Conservation (phyloP, 2,113 vertebrate species). For the Ivindomyrus marchei region DNA sequence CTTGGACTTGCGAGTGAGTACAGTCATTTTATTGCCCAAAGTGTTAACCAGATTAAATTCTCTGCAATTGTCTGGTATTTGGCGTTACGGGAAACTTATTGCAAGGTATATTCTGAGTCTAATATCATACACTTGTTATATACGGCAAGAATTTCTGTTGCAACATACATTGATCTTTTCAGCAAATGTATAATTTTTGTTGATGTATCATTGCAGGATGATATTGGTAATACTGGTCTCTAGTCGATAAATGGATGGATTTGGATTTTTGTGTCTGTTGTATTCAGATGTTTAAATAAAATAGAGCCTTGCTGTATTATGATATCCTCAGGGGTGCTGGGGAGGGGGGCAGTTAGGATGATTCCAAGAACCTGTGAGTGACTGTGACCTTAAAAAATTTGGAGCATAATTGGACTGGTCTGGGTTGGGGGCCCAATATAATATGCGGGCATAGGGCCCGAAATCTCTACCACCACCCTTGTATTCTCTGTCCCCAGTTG, state of each 20-base stretch:
- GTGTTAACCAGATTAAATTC: background rate
- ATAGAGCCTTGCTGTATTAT: background rate
- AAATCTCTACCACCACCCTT: background rate
- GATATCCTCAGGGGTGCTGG: background rate
- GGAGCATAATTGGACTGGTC: background rate
- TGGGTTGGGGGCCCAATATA: background rate
- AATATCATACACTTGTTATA: background rate
- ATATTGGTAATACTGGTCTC: background rate
- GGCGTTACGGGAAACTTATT: background rate
- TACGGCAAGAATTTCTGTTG: background rate
- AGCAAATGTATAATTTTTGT: background rate
- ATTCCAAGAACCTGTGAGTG: background rate
- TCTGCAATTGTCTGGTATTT: background rate
- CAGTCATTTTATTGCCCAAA: background rate
- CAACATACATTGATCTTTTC: too few relatives aligned
- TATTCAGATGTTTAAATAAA: background rate
- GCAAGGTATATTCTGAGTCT: background rate
- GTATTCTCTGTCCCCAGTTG: constrained; percentile 54
- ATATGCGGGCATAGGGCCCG: background rate
- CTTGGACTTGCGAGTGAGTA: background rate
- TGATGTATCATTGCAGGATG: background rate
- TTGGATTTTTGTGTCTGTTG: background rate
- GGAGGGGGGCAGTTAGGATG: background rate
- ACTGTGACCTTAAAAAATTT: background rate
- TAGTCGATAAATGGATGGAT: background rate